A percentile compares a stretch with the other conserved stretches of the same genome.
phyloP scores from a whole-genome alignment of 2,797 vertebrate genomes.

The Botia almorhae region DNA sequence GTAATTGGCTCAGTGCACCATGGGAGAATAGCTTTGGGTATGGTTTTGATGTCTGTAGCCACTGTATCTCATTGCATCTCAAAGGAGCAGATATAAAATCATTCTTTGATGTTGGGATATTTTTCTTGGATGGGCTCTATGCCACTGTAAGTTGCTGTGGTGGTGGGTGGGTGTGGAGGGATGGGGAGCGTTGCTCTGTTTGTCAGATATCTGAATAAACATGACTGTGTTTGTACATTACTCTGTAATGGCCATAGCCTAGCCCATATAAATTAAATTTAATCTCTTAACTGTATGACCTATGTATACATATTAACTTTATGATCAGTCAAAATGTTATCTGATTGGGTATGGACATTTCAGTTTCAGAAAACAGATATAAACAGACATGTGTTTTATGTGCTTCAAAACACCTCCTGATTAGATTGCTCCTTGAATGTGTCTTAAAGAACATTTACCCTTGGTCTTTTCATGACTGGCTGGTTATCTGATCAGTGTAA shows the following conservation, averaged over 20 bases:
- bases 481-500: not conserved
- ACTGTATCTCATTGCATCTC: conserved; percentile 56
- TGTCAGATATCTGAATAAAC: conserved; percentile 54
- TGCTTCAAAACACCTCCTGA: not conserved
- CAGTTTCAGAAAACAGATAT: not conserved
- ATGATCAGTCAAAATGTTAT: too few species aligned
- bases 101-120: conserved; percentile 51
- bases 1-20: conserved; percentile 55
- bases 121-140: conserved; percentile 41
- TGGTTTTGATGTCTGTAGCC: conserved; percentile 62
- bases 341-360: not conserved
- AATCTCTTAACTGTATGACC: not conserved
- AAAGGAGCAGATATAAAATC: conserved; percentile 50
- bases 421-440: not conserved
- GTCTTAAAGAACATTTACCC: not conserved
- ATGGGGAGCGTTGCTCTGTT: conserved; percentile 25
- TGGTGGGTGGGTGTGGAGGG: not conserved
- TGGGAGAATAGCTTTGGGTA: conserved; percentile 70
- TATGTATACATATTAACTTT: too few species aligned
- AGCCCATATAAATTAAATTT: not conserved
- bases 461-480: not conserved
- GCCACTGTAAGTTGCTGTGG: conserved; percentile 38
- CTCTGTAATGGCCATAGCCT: not conserved
- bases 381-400: not conserved
- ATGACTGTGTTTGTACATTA: conserved; percentile 42